These are phyloP conservation scores for Lutraria lutraria DNA, from an alignment of 2,888 invertebrate genomes.

Conservation along the genomic window DNA sequence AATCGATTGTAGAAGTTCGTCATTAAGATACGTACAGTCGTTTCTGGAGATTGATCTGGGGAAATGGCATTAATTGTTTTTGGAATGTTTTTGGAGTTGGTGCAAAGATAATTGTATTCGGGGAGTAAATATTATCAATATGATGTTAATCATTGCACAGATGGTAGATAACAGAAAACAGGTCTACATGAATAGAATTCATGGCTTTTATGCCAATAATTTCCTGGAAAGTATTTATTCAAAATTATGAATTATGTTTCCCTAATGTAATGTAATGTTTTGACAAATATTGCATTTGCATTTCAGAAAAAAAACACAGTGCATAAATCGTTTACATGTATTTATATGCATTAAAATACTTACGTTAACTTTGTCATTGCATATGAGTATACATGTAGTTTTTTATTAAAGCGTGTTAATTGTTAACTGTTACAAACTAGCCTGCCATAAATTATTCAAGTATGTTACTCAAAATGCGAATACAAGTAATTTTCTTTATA, in stretches of 20 bases:
- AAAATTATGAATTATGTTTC: background rate
- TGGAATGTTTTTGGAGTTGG: background rate
- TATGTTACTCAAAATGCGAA: no score
- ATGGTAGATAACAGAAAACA: background rate
- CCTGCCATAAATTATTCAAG: no score
- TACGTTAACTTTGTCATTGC: no score
- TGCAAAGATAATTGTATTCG: background rate
- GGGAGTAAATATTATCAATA: background rate
- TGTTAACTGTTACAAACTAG: no score
- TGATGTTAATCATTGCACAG: background rate
- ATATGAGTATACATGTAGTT: no score
- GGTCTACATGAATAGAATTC: background rate
- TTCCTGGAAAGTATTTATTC: background rate
- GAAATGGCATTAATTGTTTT: background rate
- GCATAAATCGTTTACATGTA: no score
- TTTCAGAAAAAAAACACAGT: no score
- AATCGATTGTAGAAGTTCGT: conserved; percentile 12
- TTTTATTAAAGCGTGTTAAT: no score
- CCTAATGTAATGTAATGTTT: no score
- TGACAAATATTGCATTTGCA: no score
- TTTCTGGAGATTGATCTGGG: background rate
- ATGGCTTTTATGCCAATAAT: background rate
- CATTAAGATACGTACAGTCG: conserved; percentile 4
- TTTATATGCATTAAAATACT: no score
- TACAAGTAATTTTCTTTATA: no score